Conservation (phyloP, 2,888 invertebrate species). For the Oxyteleia sp. region DNA sequence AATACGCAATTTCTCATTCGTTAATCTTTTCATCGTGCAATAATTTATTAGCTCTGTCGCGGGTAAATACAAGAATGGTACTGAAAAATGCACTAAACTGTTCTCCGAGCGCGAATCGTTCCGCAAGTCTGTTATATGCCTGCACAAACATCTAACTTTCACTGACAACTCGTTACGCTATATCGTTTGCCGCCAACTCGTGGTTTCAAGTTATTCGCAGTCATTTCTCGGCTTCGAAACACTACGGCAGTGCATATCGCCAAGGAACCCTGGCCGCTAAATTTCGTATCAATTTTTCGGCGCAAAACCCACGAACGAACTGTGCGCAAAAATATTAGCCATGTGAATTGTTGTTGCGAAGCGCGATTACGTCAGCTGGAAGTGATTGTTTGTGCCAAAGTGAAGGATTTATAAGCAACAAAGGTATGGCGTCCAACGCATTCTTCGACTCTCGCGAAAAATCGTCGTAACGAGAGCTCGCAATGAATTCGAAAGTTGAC, state of each 20-base stretch:
- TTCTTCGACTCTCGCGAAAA: background rate
- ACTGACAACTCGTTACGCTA: slow-evolving; percentile 73
- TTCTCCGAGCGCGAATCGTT: slow-evolving; percentile 47
- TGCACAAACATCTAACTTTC: slow-evolving; percentile 68
- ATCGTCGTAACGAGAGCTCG: background rate
- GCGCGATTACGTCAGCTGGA: background rate
- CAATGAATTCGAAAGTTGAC: slow-evolving; percentile 19
- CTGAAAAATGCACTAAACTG: slow-evolving; percentile 35
- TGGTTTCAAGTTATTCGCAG: slow-evolving; percentile 67
- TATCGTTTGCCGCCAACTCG: slow-evolving; percentile 68
- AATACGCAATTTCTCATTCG: no score
- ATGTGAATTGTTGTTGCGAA: slow-evolving; percentile 29
- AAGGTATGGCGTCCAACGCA: slow-evolving; percentile 32
- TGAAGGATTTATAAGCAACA: slow-evolving; percentile 27
- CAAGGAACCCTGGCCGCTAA: slow-evolving; percentile 25
- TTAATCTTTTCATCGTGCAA: slow-evolving; percentile 4
- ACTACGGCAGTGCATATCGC: slow-evolving; percentile 59
- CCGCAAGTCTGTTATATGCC: slow-evolving; percentile 53
- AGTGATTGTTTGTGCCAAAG: slow-evolving; percentile 43
- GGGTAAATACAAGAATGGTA: slow-evolving; percentile 9
- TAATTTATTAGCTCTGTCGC: no score
- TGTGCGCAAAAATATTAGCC: slow-evolving; percentile 10
- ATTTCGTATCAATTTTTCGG: slow-evolving; percentile 8
- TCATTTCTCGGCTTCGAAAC: slow-evolving; percentile 67
- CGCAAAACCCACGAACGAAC: background rate